phyloP scores from a whole-genome alignment of 2,888 invertebrate species.

The Acrobasis suavella region DNA sequence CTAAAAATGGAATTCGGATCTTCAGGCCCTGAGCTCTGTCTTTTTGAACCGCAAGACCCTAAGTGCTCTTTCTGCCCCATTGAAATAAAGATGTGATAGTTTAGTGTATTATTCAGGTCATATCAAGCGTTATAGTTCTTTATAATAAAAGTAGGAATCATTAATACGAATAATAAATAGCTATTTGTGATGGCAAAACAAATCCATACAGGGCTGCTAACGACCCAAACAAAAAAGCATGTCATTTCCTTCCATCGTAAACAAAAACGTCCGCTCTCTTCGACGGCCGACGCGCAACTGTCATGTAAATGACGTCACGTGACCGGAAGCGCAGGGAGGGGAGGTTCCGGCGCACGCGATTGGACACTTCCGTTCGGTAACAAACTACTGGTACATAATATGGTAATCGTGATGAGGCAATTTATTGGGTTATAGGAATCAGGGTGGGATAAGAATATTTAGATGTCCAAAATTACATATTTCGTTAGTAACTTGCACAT shows the following conservation, averaged over 20 bases:
- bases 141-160: no score
- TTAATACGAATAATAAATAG: no score
- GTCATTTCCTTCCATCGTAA: constrained; percentile 62
- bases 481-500: not conserved
- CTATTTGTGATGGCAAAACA: constrained; percentile 2
- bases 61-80: no score
- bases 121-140: no score
- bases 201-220: constrained; percentile 29
- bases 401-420: constrained; percentile 79
- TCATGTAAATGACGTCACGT: constrained; percentile 82
- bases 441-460: constrained; percentile 39
- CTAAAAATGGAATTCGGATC: no score
- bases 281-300: constrained; percentile 60
- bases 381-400: constrained; percentile 74
- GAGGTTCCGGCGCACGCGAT: constrained; percentile 76
- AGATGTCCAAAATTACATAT: not conserved
- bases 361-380: constrained; percentile 78
- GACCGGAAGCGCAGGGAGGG: constrained; percentile 77
- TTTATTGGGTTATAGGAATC: constrained; percentile 71
- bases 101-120: no score
- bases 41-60: no score
- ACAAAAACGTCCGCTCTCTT: constrained; percentile 63
- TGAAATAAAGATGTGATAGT: no score
- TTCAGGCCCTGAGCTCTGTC: no score
- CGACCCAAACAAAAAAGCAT: constrained; percentile 39